Conservation (phyloP, 2,113 vertebrate species). For the Sceloporus undulatus region DNA sequence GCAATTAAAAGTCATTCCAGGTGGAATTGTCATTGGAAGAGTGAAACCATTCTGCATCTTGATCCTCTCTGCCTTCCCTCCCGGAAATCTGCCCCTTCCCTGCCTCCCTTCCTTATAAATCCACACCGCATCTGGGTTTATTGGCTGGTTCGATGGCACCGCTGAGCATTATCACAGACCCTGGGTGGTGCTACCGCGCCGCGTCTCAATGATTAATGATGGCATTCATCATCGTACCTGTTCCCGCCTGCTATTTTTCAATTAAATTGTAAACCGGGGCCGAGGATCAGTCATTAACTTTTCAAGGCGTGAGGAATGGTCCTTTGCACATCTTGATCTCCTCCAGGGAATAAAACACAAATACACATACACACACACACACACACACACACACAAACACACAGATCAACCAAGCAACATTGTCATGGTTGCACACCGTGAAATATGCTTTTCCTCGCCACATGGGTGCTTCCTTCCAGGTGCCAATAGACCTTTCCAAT, state of each 20-base stretch:
- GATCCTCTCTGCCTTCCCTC: neutral
- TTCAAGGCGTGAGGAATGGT: conserved; percentile 53
- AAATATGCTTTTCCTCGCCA: conserved; percentile 48
- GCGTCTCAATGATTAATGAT: conserved; percentile 49
- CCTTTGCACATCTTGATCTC: conserved; percentile 17
- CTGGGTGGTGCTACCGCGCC: neutral
- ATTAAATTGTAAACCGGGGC: conserved; percentile 52
- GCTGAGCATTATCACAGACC: neutral
- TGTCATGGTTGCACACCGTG: conserved; percentile 52
- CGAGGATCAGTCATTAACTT: conserved; percentile 56
- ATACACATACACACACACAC: conserved; percentile 36
- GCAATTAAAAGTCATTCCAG: neutral
- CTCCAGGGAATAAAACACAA: neutral
- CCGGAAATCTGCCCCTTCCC: conserved; percentile 4
- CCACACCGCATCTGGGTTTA: neutral
- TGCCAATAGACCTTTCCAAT: neutral
- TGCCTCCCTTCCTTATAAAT: conserved; percentile 3
- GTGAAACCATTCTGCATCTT: neutral
- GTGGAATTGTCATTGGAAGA: neutral
- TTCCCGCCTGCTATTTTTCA: conserved; percentile 38
- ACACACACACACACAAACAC: conserved; percentile 11
- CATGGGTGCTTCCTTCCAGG: too few relatives aligned
- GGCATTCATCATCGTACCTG: conserved; percentile 28
- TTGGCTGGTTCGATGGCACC: conserved; percentile 9
- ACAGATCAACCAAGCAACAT: conserved; percentile 28